Evolutionary conservation across 2,113 vertebrate species (phyloP).

Genomic region (human (Homo sapiens)): GRCh38 chr4:33028001-33028500

Average conservation of each 20-base stretch:
- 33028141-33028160: not conserved
- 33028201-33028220: not conserved
- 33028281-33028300: not conserved
- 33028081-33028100: not conserved
- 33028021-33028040: not conserved
- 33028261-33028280: not conserved
- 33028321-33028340: not conserved
- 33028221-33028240: not conserved
- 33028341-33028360: not conserved
- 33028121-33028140: not conserved
- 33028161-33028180: not conserved
- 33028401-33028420: not conserved
- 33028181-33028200: not conserved
- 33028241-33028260: not conserved
- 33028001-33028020: not conserved
- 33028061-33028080: not conserved
- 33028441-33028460: not conserved
- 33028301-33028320: not conserved
- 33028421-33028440: not conserved
- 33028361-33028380: not conserved
- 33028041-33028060: not conserved
- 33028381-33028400: not conserved
- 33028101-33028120: not conserved
- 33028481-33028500: not conserved
- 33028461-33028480: not conserved